Base-by-base conservation (phyloP, 1,140 invertebrate species). In the Philotrypesis tridentata region DNA sequence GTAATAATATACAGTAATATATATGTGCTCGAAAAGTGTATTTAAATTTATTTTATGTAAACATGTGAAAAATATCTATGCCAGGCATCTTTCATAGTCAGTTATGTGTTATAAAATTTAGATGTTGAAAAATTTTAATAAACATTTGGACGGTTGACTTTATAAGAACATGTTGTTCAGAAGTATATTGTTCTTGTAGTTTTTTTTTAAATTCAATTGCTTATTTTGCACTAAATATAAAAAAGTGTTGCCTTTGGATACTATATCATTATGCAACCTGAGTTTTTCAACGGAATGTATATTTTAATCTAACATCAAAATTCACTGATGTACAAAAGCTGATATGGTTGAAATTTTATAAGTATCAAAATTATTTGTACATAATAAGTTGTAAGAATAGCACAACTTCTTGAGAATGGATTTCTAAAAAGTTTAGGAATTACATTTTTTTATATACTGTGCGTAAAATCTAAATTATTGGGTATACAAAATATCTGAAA, bases 271-370 rank as follows among this genome's bases (percentile, higher is more conserved):
- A 33, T 80, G 63, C 29, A 82, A 82, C 75, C 63, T 82, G 70
- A 82, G 71, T 68, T 82, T 67, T 21, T 71, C 17, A 33, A 80
- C 80, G 80, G 81, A 82, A 82, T 84, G 80, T 82, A 74, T 27
- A 40, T 12, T 65, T 65, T 3, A 27, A 17, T 75, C 29, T 71
- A 79, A 43, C 31, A 25, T 12, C 37, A 65, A 72, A 71, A 60
- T 84, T 81, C 60, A 72, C 17, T 9, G 14, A 68, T 31, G 60
- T 68, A 68, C 55, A 75, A 55, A 75, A 81, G 37, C 21, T 80
- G 68, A 29, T 43, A 25, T 73, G 65, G 6, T 48, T 79, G 70
- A 72, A 6, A 70, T 63, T 60, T 67, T 31, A 23, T 79, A 55
- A 65, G 11, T 72, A 83, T 80, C 67, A 72, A 75, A 83, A 73